phyloP scores from a whole-genome alignment of 2,888 invertebrate genomes.

The Stenchaetothrips biformis region DNA sequence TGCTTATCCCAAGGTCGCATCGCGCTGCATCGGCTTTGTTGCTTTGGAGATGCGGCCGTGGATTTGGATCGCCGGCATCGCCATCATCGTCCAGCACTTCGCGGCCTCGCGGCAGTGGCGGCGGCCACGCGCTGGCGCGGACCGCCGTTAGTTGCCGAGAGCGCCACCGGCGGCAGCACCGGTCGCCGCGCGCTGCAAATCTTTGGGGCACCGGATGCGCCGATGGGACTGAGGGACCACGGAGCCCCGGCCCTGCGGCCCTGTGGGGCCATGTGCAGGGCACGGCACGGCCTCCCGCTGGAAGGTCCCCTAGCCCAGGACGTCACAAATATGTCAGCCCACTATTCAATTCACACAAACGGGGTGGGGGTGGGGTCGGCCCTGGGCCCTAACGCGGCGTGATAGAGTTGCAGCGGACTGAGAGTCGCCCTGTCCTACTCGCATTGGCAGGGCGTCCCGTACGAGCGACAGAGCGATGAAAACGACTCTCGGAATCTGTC shows the following conservation, averaged over 20 bases:
- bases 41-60: too few relatives aligned
- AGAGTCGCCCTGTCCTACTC: neutral
- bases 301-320: neutral
- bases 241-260: neutral
- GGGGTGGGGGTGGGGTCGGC: neutral
- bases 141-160: too few relatives aligned
- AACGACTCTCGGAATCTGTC: too few relatives aligned
- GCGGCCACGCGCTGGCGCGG: too few relatives aligned
- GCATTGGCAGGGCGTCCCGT: neutral
- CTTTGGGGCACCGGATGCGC: too few relatives aligned
- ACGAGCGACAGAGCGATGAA: neutral
- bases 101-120: too few relatives aligned
- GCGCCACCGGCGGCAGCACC: neutral
- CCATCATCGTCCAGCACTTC: too few relatives aligned
- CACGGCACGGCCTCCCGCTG: neutral
- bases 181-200: too few relatives aligned
- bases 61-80: too few relatives aligned
- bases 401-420: neutral
- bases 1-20: too few relatives aligned
- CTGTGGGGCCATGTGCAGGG: neutral
- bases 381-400: neutral
- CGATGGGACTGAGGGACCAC: neutral
- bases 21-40: too few relatives aligned
- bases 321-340: slow-evolving; percentile 13
- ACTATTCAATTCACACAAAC: slow-evolving; percentile 13